Evolutionary conservation across 1,140 invertebrate genomes (phyloP), one percentile per base, ranked within the genome.

Genomic region (Trichonephila inaurata): DNA sequence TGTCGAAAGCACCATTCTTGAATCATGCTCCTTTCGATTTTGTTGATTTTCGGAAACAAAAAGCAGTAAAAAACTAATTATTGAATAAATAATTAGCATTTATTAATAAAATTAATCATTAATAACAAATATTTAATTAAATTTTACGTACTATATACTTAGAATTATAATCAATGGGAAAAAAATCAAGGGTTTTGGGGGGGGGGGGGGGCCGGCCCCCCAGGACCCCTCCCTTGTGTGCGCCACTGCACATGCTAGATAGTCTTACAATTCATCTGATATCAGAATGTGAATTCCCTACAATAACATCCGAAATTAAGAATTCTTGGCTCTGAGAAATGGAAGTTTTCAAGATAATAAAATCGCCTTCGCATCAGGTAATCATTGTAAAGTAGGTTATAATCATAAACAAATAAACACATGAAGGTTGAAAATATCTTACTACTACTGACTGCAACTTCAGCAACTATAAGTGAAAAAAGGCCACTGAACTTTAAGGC

Each of bases 401-500:
- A 66, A 69, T 89, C 87, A 89, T 89, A 44, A 72, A 72, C 62
- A 89, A 89, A 89, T 89, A 89, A 69, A 51, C 51, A 89, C 62
- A 64, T 89, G 12, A 89, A 69, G 28, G 61, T 18, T 77, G 72
- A 28, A 77, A 77, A 77, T 33, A 33, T 77, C 24, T 72, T 18
- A 0, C 28, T 4, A 6, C 33, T 77, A 28, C 72, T 33, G 12
- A 77, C 69, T 33, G n/a, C 24, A 33, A 16, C 28, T 77, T 40
- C 28, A 77, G 72, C 24, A 40, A 40, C 28, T 18, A 51, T 51
- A 8, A 51, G 51, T 51, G 21, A 21, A 77, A 77, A 33, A 77
- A 77, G 89, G 89, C 89, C 89, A 19, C 72, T 81, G 89, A 90
- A 90, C 89, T 62, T 64, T 21, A 44, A 87, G 85, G 28, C 60